These are phyloP conservation scores for Scaptomyza pallida DNA, from an alignment of 1,140 invertebrate genomes.

Conservation along the genomic window DNA sequence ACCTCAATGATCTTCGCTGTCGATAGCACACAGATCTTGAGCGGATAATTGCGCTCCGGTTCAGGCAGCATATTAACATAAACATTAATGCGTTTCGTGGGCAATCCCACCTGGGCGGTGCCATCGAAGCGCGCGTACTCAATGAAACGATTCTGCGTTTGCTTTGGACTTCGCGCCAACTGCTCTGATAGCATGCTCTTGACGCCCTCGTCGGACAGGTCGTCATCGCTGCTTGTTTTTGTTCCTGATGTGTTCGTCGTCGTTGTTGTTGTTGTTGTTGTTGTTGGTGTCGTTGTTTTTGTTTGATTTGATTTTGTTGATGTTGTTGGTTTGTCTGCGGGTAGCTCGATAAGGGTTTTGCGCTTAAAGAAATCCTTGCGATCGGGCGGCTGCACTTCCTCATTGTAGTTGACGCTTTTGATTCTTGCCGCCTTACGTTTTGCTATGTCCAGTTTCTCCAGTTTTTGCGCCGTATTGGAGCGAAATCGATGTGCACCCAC, in stretches of 20 bases:
- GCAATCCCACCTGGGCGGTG: conserved; percentile 90
- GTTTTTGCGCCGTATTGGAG: conserved; percentile 94
- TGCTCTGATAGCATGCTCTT: conserved; percentile 89
- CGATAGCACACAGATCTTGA: conserved; percentile 91
- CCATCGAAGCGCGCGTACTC: conserved; percentile 97
- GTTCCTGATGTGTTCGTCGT: neutral
- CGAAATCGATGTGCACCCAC: conserved; percentile 90
- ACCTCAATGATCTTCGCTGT: conserved; percentile 95
- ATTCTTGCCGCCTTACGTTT: conserved; percentile 91
- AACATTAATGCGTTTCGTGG: conserved; percentile 92
- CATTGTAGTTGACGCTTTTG: conserved; percentile 91
- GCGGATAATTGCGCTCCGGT: conserved; percentile 92
- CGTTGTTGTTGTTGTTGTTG: neutral
- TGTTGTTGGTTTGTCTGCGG: conserved; percentile 8
- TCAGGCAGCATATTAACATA: conserved; percentile 94
- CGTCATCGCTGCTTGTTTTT: conserved; percentile 45
- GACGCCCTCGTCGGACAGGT: conserved; percentile 56
- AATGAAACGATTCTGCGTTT: conserved; percentile 93
- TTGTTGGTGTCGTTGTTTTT: conserved; percentile 82
- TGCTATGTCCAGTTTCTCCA: conserved; percentile 95
- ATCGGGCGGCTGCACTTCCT: conserved; percentile 84
- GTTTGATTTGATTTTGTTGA: conserved; percentile 77
- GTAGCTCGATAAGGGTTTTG: conserved; percentile 38
- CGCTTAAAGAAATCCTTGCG: conserved; percentile 88
- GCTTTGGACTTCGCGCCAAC: conserved; percentile 89